Evolutionary conservation across 2,113 vertebrate species (phyloP), one percentile per base, ranked within the genome.

Genomic region (Shinisaurus crocodilurus): DNA sequence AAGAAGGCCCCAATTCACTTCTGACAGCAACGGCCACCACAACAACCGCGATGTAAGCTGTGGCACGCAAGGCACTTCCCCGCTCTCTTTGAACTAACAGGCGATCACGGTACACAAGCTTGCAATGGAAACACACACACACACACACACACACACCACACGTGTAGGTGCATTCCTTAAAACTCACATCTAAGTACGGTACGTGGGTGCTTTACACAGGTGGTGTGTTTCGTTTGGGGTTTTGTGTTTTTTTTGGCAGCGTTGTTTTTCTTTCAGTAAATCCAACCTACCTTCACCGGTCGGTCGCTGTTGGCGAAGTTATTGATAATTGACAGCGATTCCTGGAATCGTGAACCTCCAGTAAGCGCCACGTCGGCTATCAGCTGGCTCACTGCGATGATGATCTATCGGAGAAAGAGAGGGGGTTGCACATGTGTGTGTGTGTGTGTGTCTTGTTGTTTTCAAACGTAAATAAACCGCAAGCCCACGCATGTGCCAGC

Each of bases 221-320:
- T 5, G 81, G 86, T 40, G 48, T 40, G 70, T 0, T 32, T 84
- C 12, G 37, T 16, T 79, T 72, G 70, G 0, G 72, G 60, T 45
- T 50, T n/a, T n/a, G n/a, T n/a, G n/a, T n/a, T n/a, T n/a, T n/a
- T n/a, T n/a, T n/a, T n/a, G 8, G 0, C 0, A 1, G 32, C 8
- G 27, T 3, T 76, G 70, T 90, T 90, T 65, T 69, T 85, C 16
- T 0, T 4, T 34, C 63, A 83, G 32, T 50, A 67, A 88, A 70
- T 20, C 65, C 45, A 89, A 88, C 96, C 84, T 97, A 99, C 99
- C 98, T 99, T 99, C 98, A 99, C 99, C 37, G 97, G 98, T 87
- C 98, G 98, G 97, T 99, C 99, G 0, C 99, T 99, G 92, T 99
- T 99, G 85, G 99, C 99, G 92, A 99, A 99, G 96, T 99, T 99